phyloP scores from a whole-genome alignment of 2,888 invertebrate genomes.

The Ormyrus pomaceus region DNA sequence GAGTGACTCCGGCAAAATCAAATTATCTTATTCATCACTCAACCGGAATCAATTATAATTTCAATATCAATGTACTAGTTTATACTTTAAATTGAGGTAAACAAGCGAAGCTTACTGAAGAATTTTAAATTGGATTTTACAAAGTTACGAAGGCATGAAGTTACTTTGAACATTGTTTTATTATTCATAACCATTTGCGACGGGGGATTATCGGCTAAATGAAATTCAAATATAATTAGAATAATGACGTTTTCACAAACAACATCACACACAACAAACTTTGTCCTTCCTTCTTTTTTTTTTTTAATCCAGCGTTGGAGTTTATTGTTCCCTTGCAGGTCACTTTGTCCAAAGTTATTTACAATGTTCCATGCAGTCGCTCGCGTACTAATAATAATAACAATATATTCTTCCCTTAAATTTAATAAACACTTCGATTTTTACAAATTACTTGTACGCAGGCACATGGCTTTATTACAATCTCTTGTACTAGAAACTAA shows the following conservation, averaged over 20 bases:
- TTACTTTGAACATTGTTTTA: constrained; percentile 31
- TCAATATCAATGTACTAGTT: constrained; percentile 44
- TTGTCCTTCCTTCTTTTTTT: not conserved
- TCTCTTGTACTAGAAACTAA: no score
- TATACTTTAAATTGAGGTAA: constrained; percentile 40
- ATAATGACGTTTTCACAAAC: constrained; percentile 26
- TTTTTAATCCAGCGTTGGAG: not conserved
- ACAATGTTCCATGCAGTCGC: constrained; percentile 20
- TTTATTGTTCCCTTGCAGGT: not conserved
- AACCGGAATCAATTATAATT: constrained; percentile 44
- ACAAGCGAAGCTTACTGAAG: constrained; percentile 42
- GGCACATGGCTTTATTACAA: no score
- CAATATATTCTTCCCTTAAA: not conserved
- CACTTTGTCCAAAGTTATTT: constrained; percentile 25
- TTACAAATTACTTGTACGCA: not conserved
- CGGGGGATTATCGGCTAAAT: constrained; percentile 32
- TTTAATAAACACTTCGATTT: not conserved
- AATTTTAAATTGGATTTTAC: constrained; percentile 50
- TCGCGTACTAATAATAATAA: not conserved
- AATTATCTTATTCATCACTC: constrained; percentile 36
- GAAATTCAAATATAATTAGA: constrained; percentile 48
- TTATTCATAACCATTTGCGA: constrained; percentile 37
- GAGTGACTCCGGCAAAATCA: constrained; percentile 1
- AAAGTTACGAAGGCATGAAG: constrained; percentile 28
- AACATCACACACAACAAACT: not conserved